Percentiles rank a stretch among this genome's conserved stretches.
These are phyloP conservation scores for Ascaphus truei DNA, from an alignment of 2,113 vertebrate genomes.

Conservation along the genomic window DNA sequence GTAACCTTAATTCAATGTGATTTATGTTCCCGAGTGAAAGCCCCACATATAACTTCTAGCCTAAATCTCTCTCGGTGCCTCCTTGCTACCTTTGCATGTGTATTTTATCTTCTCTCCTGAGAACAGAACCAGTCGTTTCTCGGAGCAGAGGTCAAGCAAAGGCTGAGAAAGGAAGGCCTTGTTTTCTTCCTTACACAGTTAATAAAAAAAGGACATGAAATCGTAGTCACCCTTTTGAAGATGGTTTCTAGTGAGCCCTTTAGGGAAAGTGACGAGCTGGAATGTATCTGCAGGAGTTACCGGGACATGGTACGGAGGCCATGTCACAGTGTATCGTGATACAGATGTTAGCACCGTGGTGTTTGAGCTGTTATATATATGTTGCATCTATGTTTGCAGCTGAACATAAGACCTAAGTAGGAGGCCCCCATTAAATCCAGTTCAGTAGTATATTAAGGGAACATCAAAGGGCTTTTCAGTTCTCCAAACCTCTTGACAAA, in stretches of 20 bases:
- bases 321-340: too few relatives aligned
- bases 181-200: conserved; percentile 24
- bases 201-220: conserved; percentile 32
- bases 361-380: too few relatives aligned
- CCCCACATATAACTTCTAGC: conserved; percentile 19
- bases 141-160: conserved; percentile 23
- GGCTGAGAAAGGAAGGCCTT: conserved; percentile 25
- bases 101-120: conserved; percentile 13
- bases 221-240: conserved; percentile 15
- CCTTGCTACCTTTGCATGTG: conserved; percentile 6
- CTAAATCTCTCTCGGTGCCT: neutral
- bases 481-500: too few relatives aligned
- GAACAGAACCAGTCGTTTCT: conserved; percentile 16
- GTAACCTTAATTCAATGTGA: conserved; percentile 34
- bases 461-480: too few relatives aligned
- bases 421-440: too few relatives aligned
- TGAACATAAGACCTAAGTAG: too few relatives aligned
- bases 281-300: conserved; percentile 18
- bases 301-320: too few relatives aligned
- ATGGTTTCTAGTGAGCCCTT: conserved; percentile 3
- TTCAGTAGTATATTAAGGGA: too few relatives aligned
- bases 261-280: conserved; percentile 24
- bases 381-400: too few relatives aligned
- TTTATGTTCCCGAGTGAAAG: conserved; percentile 21
- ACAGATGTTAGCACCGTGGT: too few relatives aligned